phyloP scores from a whole-genome alignment of 2,797 vertebrate genomes.

The Acanthiza pusilla region DNA sequence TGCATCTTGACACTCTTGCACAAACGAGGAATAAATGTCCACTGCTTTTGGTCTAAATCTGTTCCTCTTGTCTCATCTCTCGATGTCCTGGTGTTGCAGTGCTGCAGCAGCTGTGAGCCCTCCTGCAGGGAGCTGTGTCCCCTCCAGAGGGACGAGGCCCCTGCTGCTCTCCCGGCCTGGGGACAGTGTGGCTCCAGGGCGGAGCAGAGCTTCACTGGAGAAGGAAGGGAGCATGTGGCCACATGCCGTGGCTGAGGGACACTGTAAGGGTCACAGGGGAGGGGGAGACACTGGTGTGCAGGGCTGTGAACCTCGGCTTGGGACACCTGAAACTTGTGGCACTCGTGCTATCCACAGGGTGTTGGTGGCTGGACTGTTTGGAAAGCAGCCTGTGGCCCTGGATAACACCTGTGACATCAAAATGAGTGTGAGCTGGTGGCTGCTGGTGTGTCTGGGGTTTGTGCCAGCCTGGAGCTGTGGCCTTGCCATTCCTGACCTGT shows the following conservation, averaged over 20 bases:
- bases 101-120: not conserved
- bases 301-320: fast-evolving
- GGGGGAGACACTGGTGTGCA: fast-evolving
- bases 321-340: fast-evolving
- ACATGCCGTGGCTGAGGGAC: not conserved
- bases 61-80: conserved; percentile 71
- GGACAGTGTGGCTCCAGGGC: fast-evolving
- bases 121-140: not conserved
- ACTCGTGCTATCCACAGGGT: fast-evolving
- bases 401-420: fast-evolving
- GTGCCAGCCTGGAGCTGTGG: not conserved
- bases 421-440: fast-evolving
- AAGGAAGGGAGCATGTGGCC: fast-evolving
- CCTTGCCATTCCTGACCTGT: not conserved
- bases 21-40: conserved; percentile 78
- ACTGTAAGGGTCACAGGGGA: not conserved
- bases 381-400: not conserved
- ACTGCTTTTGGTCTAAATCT: conserved; percentile 75
- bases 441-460: not conserved
- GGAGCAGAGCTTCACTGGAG: not conserved
- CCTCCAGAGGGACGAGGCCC: not conserved
- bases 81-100: not conserved
- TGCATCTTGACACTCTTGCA: conserved; percentile 75
- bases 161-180: fast-evolving
- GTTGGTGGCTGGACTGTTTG: not conserved